Conservation (phyloP, 2,113 vertebrate genomes). For the Anseranas semipalmata region DNA sequence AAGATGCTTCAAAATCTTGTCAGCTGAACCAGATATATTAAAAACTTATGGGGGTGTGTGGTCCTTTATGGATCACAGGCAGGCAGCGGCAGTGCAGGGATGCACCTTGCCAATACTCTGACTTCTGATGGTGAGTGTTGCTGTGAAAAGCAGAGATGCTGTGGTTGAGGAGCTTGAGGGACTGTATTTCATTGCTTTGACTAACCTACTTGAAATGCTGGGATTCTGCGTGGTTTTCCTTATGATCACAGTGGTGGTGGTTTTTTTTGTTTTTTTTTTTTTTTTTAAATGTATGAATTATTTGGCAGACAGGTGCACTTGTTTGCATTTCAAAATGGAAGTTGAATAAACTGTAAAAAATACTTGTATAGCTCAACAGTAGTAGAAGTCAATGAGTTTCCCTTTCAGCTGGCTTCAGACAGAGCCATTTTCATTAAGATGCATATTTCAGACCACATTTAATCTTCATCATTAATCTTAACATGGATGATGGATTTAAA, state of each 20-base stretch:
- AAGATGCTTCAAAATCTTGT: not conserved
- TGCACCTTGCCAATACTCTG: not conserved
- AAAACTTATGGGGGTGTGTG: not conserved
- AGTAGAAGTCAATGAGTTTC: not conserved
- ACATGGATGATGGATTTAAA: not conserved
- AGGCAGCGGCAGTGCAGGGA: not conserved
- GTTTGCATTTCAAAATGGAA: not conserved
- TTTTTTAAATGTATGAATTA: not conserved
- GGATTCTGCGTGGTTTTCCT: not conserved
- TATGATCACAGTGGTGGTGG: fast-evolving
- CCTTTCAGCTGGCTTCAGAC: not conserved
- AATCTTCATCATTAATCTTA: not conserved
- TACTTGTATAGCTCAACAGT: not conserved
- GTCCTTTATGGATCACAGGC: not conserved
- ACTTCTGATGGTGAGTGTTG: not conserved
- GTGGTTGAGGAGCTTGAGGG: not conserved
- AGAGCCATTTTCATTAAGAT: not conserved
- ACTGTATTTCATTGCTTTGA: not conserved
- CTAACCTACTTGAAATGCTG: not conserved
- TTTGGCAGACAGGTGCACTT: not conserved
- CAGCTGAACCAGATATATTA: not conserved
- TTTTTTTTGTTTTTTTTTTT: too few relatives aligned
- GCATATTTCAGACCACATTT: not conserved
- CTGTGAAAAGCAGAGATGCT: not conserved
- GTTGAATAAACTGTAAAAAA: not conserved